Evolutionary conservation across 2,797 vertebrate species (phyloP).

Genomic region (Onychomys torridus): DNA sequence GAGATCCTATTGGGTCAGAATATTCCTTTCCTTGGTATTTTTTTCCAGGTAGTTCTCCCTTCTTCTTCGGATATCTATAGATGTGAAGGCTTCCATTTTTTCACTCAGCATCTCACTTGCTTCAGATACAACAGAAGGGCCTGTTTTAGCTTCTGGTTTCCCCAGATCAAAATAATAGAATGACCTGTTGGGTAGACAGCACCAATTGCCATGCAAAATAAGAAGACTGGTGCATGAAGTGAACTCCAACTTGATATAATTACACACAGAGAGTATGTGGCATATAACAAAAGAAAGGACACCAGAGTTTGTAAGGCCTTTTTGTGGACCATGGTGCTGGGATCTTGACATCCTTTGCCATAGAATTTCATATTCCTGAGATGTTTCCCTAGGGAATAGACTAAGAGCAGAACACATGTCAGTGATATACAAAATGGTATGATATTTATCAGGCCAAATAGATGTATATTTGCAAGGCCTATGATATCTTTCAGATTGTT

Average conservation of each 20-base stretch:
- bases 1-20: too few relatives aligned
- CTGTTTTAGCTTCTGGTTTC: background rate
- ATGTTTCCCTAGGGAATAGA: conserved; percentile 51
- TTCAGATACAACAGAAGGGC: background rate
- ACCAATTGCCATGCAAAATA: background rate
- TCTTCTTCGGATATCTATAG: too few relatives aligned
- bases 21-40: too few relatives aligned
- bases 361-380: background rate
- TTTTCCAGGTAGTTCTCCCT: too few relatives aligned
- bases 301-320: conserved; percentile 3
- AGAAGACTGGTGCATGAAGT: accelerated
- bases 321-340: background rate
- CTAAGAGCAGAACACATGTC: conserved; percentile 1
- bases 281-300: conserved; percentile 32
- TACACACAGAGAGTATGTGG: background rate
- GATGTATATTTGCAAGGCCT: accelerated
- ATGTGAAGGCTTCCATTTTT: background rate
- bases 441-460: background rate
- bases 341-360: background rate
- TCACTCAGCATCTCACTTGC: background rate
- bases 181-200: conserved; percentile 1
- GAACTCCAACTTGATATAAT: background rate
- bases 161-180: background rate
- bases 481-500: background rate
- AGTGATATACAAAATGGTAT: background rate